Base-by-base conservation (phyloP, 2,888 invertebrate species). In the Chesias legatella region DNA sequence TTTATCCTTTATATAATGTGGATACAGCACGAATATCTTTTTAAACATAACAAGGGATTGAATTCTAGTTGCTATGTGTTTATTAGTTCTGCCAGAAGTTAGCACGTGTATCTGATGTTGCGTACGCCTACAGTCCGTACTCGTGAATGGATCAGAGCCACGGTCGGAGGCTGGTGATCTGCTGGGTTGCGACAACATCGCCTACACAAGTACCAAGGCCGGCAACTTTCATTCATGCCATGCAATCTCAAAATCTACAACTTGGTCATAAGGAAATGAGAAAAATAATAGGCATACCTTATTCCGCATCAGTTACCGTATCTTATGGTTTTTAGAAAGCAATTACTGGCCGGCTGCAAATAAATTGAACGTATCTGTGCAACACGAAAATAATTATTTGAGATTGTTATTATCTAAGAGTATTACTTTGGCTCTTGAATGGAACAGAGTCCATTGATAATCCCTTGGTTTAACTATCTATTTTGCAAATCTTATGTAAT, bases 141-240 rank as follows among this genome's bases (percentile, higher is more conserved):
- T 81, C 79, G 81, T 83, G 83, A 83, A 82, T 83, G 83, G 80
- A 79, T 56, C 59, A 51, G 39, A 38, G 35, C 42, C 47, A 42
- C 48, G 39, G 36, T 20, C 41, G 34, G 51, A 38, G 29, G 44
- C 39, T 48, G 40, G 34, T 35, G 56, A 65, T 36, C 39, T 44
- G 40, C 41, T 27, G 35, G 51, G 51, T 82, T 83, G 80, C 84
- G 79, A 77, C 80, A 82, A 70, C 62, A 60, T 71, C 84, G 76
- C 88, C 88, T 78, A 86, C 10, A 31, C 29, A 10, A 42, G 54
- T 49, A 33, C 43, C 79, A 83, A 88, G 88, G 88, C 80, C 88
- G 76, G 71, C 85, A 80, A 85, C 88, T 86, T 88, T 86, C 88
- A 84, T 88, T 86, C 84, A 86, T 79, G 71, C 65, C 46, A 27